These are phyloP conservation scores for Dendrolimus pini DNA, from an alignment of 2,888 invertebrate species.

Conservation along the genomic window DNA sequence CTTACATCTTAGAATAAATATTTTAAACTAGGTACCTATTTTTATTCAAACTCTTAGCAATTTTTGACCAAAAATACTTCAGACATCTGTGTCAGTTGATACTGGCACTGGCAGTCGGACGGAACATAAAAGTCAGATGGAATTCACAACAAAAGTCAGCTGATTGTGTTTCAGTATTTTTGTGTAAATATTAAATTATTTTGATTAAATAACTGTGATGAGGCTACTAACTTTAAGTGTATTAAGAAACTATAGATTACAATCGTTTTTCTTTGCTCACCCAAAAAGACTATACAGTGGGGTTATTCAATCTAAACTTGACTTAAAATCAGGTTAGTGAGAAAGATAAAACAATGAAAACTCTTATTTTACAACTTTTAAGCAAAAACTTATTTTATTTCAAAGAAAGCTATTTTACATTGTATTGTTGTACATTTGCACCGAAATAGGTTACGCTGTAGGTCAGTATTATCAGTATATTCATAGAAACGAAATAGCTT, in stretches of 20 bases:
- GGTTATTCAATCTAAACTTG: slow-evolving; percentile 13
- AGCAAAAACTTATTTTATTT: no score
- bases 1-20: no score
- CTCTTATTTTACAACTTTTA: no score
- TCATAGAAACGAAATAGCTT: no score
- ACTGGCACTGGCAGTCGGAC: neutral
- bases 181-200: neutral
- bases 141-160: neutral
- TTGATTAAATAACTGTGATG: slow-evolving; percentile 24
- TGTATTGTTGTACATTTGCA: no score
- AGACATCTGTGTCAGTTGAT: no score
- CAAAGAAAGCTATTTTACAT: no score
- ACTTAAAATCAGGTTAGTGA: neutral
- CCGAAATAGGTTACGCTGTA: slow-evolving; percentile 17
- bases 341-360: no score
- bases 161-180: neutral
- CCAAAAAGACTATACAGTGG: slow-evolving; percentile 18
- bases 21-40: no score
- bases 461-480: no score
- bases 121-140: neutral
- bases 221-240: slow-evolving; percentile 43
- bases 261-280: slow-evolving; percentile 18
- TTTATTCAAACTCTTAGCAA: no score
- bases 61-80: no score
- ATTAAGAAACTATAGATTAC: slow-evolving; percentile 37